These are phyloP conservation scores for Papilio glaucus DNA, from an alignment of 1,140 invertebrate species.

Conservation along the genomic window DNA sequence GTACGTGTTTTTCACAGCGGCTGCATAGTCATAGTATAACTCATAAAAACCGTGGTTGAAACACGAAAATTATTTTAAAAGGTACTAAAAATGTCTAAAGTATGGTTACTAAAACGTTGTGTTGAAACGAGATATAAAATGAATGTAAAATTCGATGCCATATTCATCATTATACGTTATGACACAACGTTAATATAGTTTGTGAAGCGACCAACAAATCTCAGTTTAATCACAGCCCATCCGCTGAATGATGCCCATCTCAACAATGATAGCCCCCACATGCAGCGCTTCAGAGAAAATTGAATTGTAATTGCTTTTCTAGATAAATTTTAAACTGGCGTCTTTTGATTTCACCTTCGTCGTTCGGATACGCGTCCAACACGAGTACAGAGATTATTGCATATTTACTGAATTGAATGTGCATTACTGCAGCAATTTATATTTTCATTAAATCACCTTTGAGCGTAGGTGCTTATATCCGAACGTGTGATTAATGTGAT, in stretches of 20 bases:
- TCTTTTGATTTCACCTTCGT: slow-evolving; percentile 57
- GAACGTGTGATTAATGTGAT: slow-evolving; percentile 62
- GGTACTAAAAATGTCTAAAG: not conserved
- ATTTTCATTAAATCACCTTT: slow-evolving; percentile 65
- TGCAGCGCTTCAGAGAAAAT: slow-evolving; percentile 61
- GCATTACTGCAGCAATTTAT: slow-evolving; percentile 57
- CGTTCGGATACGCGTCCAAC: slow-evolving; percentile 42
- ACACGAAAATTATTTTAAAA: not conserved
- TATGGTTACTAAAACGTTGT: not conserved
- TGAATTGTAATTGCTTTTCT: slow-evolving; percentile 70
- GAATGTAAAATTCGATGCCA: not conserved
- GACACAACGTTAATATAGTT: slow-evolving; percentile 6
- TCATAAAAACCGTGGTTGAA: not conserved
- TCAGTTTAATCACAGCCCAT: slow-evolving; percentile 25
- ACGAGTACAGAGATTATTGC: slow-evolving; percentile 59
- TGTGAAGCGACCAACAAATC: slow-evolving; percentile 7
- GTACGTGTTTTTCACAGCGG: no score
- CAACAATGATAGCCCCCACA: slow-evolving; percentile 46
- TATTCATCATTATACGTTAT: not conserved
- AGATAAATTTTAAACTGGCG: slow-evolving; percentile 57
- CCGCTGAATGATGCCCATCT: slow-evolving; percentile 18
- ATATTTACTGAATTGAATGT: slow-evolving; percentile 64
- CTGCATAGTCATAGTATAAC: no score
- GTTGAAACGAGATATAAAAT: not conserved
- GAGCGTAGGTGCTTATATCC: slow-evolving; percentile 44